Evolutionary conservation across 2,888 invertebrate genomes (phyloP), one percentile per base, ranked within the genome.

Genomic region (Melieria crassipennis): DNA sequence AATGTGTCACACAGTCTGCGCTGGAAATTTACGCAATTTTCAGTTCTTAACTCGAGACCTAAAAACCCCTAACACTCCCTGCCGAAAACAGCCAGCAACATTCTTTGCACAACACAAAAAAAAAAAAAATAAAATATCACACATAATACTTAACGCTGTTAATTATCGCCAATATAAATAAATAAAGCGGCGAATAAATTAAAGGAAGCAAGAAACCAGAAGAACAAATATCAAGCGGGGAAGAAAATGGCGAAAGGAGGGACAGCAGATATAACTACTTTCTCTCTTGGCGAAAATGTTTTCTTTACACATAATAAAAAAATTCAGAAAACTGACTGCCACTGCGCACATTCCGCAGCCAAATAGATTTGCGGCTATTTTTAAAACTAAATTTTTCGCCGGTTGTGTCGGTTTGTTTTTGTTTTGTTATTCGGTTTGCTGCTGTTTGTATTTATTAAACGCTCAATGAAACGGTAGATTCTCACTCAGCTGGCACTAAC

Each of bases 391-490:
- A 3, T 11, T 11, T n/a, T 3, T 56, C 7, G 5, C 56, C 50
- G 43, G 9, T 1, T 10, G 50, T 63, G 5, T 45, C 7, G 10
- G 16, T 46, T 9, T 56, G 30, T 56, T n/a, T 47, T 46, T 46
- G 46, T 47, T 11, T 13, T 57, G 7, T 4, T 47, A 57, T 58
- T 58, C n/a, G 43, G 5, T n/a, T 55, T 55, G 57, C 30, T 13
- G 65, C 16, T 56, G 47, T 46, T 65, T 56, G 45, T 30, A 56
- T 65, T 57, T 65, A 47, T 57, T 57, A 57, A 46, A 65, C 11
- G 30, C 47, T 47, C 11, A 65, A 65, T 65, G 10, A 56, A 65
- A 65, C 65, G 65, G 45, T 46, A 46, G 56, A 56, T 30, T 46
- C 43, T 13, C 57, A 57, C 7, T 57, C 13, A 11, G 7, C 10